Base-by-base conservation (phyloP, 2,797 vertebrate species). In the Botia almorhae region DNA sequence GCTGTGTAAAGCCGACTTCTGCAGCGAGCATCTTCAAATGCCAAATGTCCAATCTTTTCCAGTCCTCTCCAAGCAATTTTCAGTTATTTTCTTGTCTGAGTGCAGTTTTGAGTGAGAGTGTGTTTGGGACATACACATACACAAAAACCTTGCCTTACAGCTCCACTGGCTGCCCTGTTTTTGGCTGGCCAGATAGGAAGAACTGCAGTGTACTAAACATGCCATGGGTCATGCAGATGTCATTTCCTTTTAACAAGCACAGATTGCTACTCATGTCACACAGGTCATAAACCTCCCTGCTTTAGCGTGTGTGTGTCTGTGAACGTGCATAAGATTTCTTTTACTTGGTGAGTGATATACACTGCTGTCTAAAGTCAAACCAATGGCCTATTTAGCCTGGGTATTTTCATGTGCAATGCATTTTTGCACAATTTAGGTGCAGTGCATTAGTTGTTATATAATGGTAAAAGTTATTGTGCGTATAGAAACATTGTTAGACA, bases 11-110 rank as follows among this genome's bases (percentile, higher is more conserved):
- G 63, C 61, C 26, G 23, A 56, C 63, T 51, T 56, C 48, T 6
- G 61, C 16, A 36, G 60, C 21, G 12, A 65, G 69, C 71, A 33
- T 58, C 70, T 80, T 80, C 70, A 80, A 80, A 80, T 80, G 78
- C 70, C 78, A 80, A 74, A 67, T 26, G 51, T 79, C 72, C 43
- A 61, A 33, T 74, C 70, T 82, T 82, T 78, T 63, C 69, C 70
- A 74, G 64, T 58, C 21, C 46, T 67, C 61, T 60, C 74, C 55
- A 46, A 89, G 92, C 91, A 94, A 94, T 94, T 95, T 93, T 85
- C 89, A 92, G 92, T 94, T 94, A 94, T 95, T 95, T 94, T 94
- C 94, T 92, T 94, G 92, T 94, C 93, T 93, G 90, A 94, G 92
- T 92, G 90, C 92, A 89, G 79, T 93, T 94, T 80, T 80, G 61